phyloP scores from a whole-genome alignment of 2,888 invertebrate species.

The Lasioglossum zephyrum region DNA sequence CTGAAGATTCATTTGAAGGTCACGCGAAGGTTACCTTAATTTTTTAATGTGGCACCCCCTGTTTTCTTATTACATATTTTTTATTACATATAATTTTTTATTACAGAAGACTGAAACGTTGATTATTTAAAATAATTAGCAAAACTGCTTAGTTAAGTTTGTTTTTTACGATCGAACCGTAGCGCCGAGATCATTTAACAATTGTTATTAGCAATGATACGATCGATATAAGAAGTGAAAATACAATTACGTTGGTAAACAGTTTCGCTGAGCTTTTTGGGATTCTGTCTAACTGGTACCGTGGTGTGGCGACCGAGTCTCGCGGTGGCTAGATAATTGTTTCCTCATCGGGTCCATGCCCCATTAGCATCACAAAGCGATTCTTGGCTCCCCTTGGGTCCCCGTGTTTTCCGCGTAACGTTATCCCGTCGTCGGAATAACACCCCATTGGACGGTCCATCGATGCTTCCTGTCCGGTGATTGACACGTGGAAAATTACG shows the following conservation, averaged over 20 bases:
- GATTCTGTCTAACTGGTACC: not conserved
- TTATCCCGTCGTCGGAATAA: not conserved
- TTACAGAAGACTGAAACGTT: too few species aligned
- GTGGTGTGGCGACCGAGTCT: not conserved
- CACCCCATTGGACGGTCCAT: not conserved
- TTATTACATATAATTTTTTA: too few species aligned
- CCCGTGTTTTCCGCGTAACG: not conserved
- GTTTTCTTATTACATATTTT: too few species aligned
- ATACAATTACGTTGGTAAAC: not conserved
- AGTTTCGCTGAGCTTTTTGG: not conserved
- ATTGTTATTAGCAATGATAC: too few species aligned
- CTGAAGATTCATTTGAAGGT: too few species aligned
- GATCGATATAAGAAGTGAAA: too few species aligned
- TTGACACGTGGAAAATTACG: slow-evolving; percentile 45
- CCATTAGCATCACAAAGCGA: slow-evolving; percentile 5
- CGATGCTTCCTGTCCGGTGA: slow-evolving; percentile 19
- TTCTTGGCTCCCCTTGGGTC: not conserved
- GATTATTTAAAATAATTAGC: too few species aligned
- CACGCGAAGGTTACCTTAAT: too few species aligned
- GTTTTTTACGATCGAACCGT: too few species aligned
- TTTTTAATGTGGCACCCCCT: too few species aligned
- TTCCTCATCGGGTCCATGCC: not conserved
- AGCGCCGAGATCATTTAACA: too few species aligned
- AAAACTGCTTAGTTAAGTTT: too few species aligned
- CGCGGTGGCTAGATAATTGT: not conserved